These are phyloP conservation scores for Parelbella ahira DNA, from an alignment of 2,888 invertebrate species.

Conservation along the genomic window DNA sequence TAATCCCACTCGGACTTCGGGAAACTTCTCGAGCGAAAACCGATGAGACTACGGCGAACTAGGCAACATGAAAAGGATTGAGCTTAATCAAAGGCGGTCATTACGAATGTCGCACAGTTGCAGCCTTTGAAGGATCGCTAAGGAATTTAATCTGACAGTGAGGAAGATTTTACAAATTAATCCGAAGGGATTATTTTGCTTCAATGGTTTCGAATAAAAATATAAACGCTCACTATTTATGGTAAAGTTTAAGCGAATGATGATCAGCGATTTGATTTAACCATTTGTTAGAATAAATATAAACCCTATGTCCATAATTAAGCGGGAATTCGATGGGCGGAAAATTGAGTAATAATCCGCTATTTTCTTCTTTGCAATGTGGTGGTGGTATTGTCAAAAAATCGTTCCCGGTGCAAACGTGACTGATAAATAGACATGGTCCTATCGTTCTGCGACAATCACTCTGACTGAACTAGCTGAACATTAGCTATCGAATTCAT, in stretches of 20 bases:
- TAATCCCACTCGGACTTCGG: slow-evolving; percentile 54
- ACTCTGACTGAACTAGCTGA: no score
- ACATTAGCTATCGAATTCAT: no score
- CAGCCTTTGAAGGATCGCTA: slow-evolving; percentile 59
- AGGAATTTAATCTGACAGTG: slow-evolving; percentile 56
- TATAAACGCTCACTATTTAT: slow-evolving; percentile 12
- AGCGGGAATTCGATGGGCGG: no score
- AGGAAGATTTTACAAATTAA: slow-evolving; percentile 56
- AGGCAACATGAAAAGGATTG: slow-evolving; percentile 63
- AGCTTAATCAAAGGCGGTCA: slow-evolving; percentile 59
- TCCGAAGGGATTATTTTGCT: slow-evolving; percentile 65
- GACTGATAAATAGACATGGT: no score
- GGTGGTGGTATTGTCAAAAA: no score
- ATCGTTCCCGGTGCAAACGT: no score
- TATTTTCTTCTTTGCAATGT: no score
- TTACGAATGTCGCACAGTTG: slow-evolving; percentile 48
- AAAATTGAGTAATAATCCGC: no score
- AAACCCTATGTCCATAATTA: no score
- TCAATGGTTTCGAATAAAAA: slow-evolving; percentile 38
- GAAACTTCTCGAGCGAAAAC: slow-evolving; percentile 43
- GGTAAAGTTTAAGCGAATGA: slow-evolving; percentile 8
- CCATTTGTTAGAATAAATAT: not conserved
- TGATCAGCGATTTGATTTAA: not conserved
- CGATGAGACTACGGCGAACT: slow-evolving; percentile 37
- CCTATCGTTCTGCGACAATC: no score